Percentiles rank a stretch among this genome's conserved stretches.
Evolutionary conservation across 2,113 vertebrate species (phyloP).

Genomic region (Mirounga angustirostris): DNA sequence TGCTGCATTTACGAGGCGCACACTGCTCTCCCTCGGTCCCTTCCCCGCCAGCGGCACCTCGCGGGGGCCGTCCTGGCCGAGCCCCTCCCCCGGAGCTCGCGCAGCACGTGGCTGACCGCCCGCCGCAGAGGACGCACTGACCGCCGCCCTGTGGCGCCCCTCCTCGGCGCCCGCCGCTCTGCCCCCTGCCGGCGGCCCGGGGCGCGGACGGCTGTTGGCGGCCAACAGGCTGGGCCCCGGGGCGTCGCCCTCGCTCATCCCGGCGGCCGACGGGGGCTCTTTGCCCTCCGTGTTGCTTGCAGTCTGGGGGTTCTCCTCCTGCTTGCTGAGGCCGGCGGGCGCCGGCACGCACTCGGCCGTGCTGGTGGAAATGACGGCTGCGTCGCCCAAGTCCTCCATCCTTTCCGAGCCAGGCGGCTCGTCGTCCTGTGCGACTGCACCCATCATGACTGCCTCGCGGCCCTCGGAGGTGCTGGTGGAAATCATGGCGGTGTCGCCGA

Average conservation of each 20-base stretch:
- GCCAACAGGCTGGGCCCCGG: conserved; percentile 74
- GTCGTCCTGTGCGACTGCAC: conserved; percentile 72
- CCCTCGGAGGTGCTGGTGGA: conserved; percentile 86
- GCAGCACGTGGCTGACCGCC: conserved; percentile 54
- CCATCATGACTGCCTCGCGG: conserved; percentile 82
- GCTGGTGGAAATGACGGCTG: conserved; percentile 79
- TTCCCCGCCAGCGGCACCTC: background rate
- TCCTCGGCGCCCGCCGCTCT: conserved; percentile 58
- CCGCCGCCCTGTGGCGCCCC: conserved; percentile 49
- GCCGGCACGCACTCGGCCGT: conserved; percentile 77
- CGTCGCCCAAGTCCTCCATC: conserved; percentile 71
- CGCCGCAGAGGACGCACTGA: conserved; percentile 58
- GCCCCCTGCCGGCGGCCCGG: conserved; percentile 50
- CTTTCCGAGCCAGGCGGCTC: conserved; percentile 35
- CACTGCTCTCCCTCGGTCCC: conserved; percentile 53
- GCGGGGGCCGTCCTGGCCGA: conserved; percentile 58
- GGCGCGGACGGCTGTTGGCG: background rate
- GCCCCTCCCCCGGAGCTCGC: conserved; percentile 55
- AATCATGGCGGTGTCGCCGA: conserved; percentile 80
- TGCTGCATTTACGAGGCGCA: background rate
- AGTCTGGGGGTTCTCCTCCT: conserved; percentile 43
- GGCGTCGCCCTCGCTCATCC: conserved; percentile 38
- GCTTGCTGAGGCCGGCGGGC: conserved; percentile 47
- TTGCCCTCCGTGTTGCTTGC: conserved; percentile 47
- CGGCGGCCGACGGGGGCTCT: background rate